phyloP scores from a whole-genome alignment of 2,113 vertebrate genomes.

The Archilochus colubris region DNA sequence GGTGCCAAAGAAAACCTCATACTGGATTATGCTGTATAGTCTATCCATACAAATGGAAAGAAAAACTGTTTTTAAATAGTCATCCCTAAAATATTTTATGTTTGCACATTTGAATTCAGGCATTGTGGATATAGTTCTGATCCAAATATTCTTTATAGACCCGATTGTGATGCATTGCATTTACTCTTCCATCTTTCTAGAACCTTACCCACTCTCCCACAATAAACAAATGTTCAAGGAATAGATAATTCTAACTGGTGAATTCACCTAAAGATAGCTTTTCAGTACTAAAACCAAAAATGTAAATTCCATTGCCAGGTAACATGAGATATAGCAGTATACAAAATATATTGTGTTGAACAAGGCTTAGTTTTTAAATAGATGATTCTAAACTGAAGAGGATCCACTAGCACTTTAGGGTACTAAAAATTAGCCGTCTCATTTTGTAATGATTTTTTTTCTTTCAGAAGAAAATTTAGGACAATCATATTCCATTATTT shows the following conservation, averaged over 20 bases:
- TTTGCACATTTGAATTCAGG: background rate
- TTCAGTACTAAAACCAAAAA: background rate
- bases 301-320: background rate
- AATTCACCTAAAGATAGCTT: background rate
- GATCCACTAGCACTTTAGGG: background rate
- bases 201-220: background rate
- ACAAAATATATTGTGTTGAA: background rate
- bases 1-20: slow-evolving; percentile 33
- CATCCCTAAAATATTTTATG: background rate
- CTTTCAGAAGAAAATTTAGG: background rate
- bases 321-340: background rate
- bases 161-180: background rate
- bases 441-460: background rate
- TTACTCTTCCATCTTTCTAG: background rate
- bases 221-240: background rate
- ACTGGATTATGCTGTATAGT: background rate
- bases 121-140: background rate
- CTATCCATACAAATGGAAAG: background rate
- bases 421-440: fast-evolving
- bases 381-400: background rate
- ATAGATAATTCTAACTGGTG: background rate
- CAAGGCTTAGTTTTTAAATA: background rate
- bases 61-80: background rate
- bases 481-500: background rate
- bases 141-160: background rate